Percentiles rank a stretch among this genome's conserved stretches.
Evolutionary conservation across 2,113 vertebrate genomes (phyloP).

Genomic region (Xyrauchen texanus): DNA sequence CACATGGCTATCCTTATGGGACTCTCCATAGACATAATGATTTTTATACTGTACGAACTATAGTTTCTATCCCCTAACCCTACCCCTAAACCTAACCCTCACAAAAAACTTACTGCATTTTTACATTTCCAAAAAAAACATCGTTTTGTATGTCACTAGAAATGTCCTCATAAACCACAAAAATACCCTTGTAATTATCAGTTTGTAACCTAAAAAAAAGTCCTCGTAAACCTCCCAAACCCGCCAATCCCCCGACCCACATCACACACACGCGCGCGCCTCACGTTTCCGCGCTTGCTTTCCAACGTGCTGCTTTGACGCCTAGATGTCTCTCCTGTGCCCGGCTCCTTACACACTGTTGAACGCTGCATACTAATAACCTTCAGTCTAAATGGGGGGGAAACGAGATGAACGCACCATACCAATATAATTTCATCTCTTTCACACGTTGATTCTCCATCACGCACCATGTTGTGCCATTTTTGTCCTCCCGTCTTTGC

Average conservation of each 20-base stretch:
- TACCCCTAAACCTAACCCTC: no score
- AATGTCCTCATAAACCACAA: no score
- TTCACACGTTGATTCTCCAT: constrained; percentile 15
- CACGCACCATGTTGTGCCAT: constrained; percentile 24
- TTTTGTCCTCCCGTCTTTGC: constrained; percentile 12
- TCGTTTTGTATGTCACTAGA: no score
- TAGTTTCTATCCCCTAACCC: no score
- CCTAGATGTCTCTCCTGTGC: constrained; percentile 46
- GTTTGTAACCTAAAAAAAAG: no score
- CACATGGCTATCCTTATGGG: no score
- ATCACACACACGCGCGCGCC: constrained; percentile 3
- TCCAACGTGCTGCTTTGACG: constrained; percentile 48
- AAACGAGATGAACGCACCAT: constrained; percentile 4
- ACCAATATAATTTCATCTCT: constrained; percentile 25
- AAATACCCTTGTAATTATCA: no score
- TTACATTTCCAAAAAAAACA: no score
- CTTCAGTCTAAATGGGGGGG: constrained; percentile 9
- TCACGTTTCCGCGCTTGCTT: constrained; percentile 50
- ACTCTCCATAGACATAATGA: no score
- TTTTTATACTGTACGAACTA: no score
- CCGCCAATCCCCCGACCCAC: constrained; percentile 22
- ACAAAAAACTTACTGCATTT: no score
- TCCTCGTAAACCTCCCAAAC: not conserved
- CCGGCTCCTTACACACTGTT: constrained; percentile 44
- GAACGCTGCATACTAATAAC: constrained; percentile 57